These are phyloP conservation scores for Butorides virescens DNA, from an alignment of 2,113 vertebrate species.

Conservation along the genomic window DNA sequence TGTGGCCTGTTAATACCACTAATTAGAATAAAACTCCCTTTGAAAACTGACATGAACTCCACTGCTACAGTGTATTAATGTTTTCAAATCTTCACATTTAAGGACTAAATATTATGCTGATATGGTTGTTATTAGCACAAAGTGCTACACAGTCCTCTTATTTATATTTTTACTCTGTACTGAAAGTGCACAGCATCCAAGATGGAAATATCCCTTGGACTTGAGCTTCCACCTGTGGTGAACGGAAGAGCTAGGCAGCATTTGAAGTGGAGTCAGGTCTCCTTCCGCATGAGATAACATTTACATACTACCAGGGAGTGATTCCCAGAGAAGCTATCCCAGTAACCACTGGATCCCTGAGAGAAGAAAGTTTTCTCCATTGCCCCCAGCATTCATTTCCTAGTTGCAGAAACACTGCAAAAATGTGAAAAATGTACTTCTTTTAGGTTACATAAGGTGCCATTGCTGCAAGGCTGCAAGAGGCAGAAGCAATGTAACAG, in stretches of 20 bases:
- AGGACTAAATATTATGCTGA: background rate
- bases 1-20: background rate
- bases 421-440: background rate
- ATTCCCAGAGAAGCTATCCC: background rate
- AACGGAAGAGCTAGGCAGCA: background rate
- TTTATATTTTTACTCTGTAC: background rate
- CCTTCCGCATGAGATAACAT: background rate
- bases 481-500: slow-evolving; percentile 78
- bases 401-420: background rate
- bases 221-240: background rate
- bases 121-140: background rate
- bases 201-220: background rate
- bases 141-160: background rate
- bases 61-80: background rate
- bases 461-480: slow-evolving; percentile 76
- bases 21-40: background rate
- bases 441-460: slow-evolving; percentile 77
- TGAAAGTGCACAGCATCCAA: background rate
- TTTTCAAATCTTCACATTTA: background rate
- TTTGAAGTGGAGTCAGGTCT: background rate
- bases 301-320: background rate
- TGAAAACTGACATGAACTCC: background rate
- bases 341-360: background rate
- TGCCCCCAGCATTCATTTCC: background rate
- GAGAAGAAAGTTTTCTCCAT: background rate